These are phyloP conservation scores for Heliconius himera DNA, from an alignment of 1,140 invertebrate genomes.

Conservation along the genomic window DNA sequence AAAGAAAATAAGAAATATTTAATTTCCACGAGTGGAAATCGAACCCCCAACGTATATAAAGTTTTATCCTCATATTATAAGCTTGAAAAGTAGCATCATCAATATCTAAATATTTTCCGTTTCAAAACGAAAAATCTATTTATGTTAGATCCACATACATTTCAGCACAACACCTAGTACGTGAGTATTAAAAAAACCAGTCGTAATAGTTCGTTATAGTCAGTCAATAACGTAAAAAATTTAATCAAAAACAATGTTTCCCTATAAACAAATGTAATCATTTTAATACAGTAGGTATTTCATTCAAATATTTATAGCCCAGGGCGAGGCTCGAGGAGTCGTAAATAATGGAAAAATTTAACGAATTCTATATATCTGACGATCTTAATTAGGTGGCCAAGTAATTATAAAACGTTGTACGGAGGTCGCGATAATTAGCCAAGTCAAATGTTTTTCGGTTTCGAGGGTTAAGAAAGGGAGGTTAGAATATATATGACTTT, in stretches of 20 bases:
- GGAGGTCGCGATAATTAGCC: constrained; percentile 34
- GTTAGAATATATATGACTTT: constrained; percentile 6
- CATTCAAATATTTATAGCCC: constrained; percentile 28
- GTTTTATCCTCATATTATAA: too few species aligned
- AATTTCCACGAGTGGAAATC: background rate
- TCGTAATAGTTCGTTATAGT: too few species aligned
- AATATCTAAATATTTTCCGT: too few species aligned
- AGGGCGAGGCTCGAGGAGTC: constrained; percentile 43
- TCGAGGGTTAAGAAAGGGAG: background rate
- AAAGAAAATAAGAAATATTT: background rate
- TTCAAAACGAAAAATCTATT: too few species aligned
- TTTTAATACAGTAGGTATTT: background rate
- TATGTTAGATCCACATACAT: too few species aligned
- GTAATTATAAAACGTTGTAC: constrained; percentile 29
- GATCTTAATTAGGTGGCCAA: constrained; percentile 30
- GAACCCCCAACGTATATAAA: background rate
- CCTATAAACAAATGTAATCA: constrained; percentile 1
- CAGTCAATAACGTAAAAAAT: background rate
- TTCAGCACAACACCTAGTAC: too few species aligned
- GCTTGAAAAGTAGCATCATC: too few species aligned
- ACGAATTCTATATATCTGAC: constrained; percentile 9
- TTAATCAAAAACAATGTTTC: background rate
- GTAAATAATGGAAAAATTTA: constrained; percentile 23
- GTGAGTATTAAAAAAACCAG: too few species aligned
- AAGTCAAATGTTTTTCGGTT: background rate